Base-by-base conservation (phyloP, 1,140 invertebrate genomes). In the Polypedilum vanderplanki region DNA sequence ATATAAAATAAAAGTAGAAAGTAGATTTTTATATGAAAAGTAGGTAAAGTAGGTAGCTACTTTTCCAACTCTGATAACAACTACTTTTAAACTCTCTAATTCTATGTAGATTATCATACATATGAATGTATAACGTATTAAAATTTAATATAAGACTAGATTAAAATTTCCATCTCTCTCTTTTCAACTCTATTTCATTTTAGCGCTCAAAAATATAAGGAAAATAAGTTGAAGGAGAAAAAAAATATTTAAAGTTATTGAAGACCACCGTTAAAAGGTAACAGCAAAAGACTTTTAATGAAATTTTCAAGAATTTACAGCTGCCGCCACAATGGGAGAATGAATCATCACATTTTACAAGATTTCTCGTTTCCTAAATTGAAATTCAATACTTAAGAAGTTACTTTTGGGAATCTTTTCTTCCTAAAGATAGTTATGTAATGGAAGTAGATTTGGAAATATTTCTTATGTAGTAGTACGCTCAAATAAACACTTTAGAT, bases 131-230 rank as follows among this genome's bases (percentile, higher is more conserved):
- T 33, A 33, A 33, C 5, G n/a, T 57, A 57, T 57, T 12, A 57
- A 57, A 57, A 57, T 57, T 57, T 57, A 33, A 57, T 57, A 57
- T 57, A n/a, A 57, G 15, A 57, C 46, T 57, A 57, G 46, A 57
- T 57, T 57, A 57, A 10, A 46, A 10, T 46, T 46, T 46, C 9
- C 41, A 15, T 46, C 41, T 46, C 46, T 57, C 46, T 57, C 46
- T n/a, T 57, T n/a, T 57, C 46, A 12, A 57, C 10, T 15, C n/a
- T 4, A 57, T 15, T 57, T 12, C 12, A 57, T 15, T 33, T 57
- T 57, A 57, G n/a, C n/a, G 46, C 46, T 57, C 1, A 15, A 57
- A 15, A 57, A 57, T 8, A 15, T 1, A 41, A 41, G 40, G 41
- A 8, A 15, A 46, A 15, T 46, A n/a, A n/a, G n/a, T 33, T 33